Percentiles rank a stretch among this genome's conserved stretches.
phyloP scores from a whole-genome alignment of 2,888 invertebrate genomes.

The Watsonalla binaria region DNA sequence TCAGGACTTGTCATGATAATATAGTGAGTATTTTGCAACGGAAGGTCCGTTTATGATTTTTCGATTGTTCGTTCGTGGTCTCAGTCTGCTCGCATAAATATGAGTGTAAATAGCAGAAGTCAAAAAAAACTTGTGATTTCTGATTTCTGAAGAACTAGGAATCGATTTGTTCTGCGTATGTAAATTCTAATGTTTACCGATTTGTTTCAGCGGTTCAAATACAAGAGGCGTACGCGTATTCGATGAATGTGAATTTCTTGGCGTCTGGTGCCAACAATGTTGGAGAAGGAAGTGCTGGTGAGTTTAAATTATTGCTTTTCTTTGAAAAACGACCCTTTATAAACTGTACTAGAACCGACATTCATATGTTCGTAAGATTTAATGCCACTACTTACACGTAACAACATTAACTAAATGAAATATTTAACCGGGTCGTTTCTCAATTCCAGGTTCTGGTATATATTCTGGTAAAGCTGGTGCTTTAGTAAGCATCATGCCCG shows the following conservation, averaged over 20 bases:
- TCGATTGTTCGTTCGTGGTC: no score
- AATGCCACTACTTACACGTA: background rate
- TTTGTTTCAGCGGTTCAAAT: slow-evolving; percentile 77
- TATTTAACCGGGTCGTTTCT: background rate
- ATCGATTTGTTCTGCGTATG: background rate
- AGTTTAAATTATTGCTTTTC: slow-evolving; percentile 4
- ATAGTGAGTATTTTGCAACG: no score
- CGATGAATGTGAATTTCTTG: slow-evolving; percentile 83
- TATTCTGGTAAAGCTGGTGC: slow-evolving; percentile 79
- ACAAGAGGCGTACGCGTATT: slow-evolving; percentile 84
- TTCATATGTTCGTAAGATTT: background rate
- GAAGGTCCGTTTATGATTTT: no score
- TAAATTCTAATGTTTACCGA: background rate
- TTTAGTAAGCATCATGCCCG: slow-evolving; percentile 65
- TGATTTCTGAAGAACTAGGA: background rate
- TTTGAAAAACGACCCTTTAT: no score
- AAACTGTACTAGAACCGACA: no score
- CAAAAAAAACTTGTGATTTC: no score
- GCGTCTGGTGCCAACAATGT: slow-evolving; percentile 85
- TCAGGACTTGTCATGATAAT: no score
- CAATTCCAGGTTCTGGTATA: slow-evolving; percentile 84
- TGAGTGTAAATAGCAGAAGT: no score
- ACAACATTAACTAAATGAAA: background rate
- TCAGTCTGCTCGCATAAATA: no score
- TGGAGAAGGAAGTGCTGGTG: slow-evolving; percentile 75